Conservation (phyloP, 2,888 invertebrate genomes). For the Rhopalosiphum nymphaeae region DNA sequence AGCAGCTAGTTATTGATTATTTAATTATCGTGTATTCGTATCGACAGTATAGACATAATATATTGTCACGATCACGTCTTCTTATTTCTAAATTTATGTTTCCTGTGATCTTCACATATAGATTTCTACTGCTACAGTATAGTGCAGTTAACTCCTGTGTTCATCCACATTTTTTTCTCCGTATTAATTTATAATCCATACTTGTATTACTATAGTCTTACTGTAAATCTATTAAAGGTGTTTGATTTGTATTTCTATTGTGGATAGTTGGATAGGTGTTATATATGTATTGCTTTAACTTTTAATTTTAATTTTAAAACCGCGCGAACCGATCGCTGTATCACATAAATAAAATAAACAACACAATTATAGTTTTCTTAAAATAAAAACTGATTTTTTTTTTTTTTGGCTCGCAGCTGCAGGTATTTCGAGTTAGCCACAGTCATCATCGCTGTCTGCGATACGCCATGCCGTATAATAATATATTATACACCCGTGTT, state of each 20-base stretch:
- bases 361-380: slow-evolving; percentile 3
- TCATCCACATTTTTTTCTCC: not conserved
- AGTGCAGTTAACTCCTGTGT: not conserved
- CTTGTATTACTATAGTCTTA: not conserved
- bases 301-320: not conserved
- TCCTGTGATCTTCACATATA: not conserved
- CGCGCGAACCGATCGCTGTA: not conserved
- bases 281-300: not conserved
- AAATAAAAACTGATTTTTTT: not conserved
- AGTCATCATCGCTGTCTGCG: not conserved
- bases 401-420: not conserved
- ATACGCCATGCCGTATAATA: not conserved
- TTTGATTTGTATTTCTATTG: not conserved
- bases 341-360: not conserved
- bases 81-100: not conserved
- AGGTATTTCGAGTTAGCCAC: not conserved
- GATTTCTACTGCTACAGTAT: not conserved
- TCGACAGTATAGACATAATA: not conserved
- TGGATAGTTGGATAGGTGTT: not conserved
- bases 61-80: not conserved
- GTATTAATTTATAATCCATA: not conserved
- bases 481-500: not conserved
- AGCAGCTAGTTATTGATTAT: not conserved
- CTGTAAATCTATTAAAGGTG: not conserved
- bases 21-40: not conserved